Conservation (phyloP, 2,113 vertebrate species). For the Syngnathus typhle region DNA sequence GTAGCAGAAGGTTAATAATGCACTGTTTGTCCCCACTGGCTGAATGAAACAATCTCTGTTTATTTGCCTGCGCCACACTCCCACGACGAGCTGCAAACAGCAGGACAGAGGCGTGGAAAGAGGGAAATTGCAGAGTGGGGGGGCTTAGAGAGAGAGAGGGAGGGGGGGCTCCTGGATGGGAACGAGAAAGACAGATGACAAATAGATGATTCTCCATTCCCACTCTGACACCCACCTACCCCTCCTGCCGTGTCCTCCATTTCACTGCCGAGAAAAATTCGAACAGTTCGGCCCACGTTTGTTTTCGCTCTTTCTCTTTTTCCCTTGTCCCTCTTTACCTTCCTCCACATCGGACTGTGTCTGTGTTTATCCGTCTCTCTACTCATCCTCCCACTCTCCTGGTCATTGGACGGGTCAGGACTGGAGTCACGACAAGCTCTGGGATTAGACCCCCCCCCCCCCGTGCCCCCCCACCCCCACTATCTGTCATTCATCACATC, state of each 20-base stretch:
- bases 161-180: conserved; percentile 62
- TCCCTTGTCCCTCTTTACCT: conserved; percentile 31
- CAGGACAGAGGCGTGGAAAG: conserved; percentile 69
- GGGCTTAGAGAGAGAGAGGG: conserved; percentile 51
- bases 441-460: conserved; percentile 24
- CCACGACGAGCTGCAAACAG: conserved; percentile 64
- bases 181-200: conserved; percentile 67
- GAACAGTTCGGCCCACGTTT: conserved; percentile 53
- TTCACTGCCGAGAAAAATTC: conserved; percentile 51
- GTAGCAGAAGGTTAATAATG: conserved; percentile 72
- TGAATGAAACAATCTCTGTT: conserved; percentile 71
- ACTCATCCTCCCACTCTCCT: conserved; percentile 53
- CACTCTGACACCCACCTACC: conserved; percentile 68
- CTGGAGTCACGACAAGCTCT: conserved; percentile 49
- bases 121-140: conserved; percentile 63
- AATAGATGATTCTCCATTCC: conserved; percentile 72
- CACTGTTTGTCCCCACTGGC: conserved; percentile 59
- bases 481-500: conserved; percentile 65
- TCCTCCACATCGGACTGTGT: conserved; percentile 44
- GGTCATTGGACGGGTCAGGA: conserved; percentile 55
- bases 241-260: conserved; percentile 63
- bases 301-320: conserved; percentile 6
- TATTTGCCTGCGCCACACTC: conserved; percentile 65
- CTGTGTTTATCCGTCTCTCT: conserved; percentile 41
- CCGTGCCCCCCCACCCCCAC: conserved; percentile 3